Evolutionary conservation across 2,888 invertebrate genomes (phyloP), one percentile per base, ranked within the genome.

Genomic region (Nomada hirtipes): DNA sequence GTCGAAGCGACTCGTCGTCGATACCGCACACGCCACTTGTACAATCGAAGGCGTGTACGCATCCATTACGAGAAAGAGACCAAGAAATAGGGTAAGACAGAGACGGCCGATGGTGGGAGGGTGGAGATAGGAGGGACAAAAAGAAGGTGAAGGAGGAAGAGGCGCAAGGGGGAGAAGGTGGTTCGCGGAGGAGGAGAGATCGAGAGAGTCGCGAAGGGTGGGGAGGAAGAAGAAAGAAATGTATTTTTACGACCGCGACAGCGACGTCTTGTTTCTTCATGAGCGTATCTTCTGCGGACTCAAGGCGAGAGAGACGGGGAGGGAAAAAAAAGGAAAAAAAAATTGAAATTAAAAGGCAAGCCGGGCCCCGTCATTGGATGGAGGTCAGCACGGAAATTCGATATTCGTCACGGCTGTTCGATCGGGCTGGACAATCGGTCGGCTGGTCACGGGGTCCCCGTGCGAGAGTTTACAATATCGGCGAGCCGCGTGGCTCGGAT

Each of bases 161-260:
- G 64, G 53, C 55, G 63, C 63, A 76, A 76, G 72, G 59, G 52
- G 68, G 72, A 47, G 55, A 29, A 60, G 36, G 64, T 60, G 42
- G 26, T 52, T 10, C 20, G 20, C n/a, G 29, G 26, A 57, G 59
- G 15, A 4, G 57, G 23, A 65, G 60, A 50, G 55, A 50, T n/a
- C 7, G 23, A 36, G 23, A 53, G 61, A 68, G 52, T 44, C 23
- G 44, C 50, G 53, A 52, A 67, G 50, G 60, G 57, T 53, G 64
- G 67, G 59, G 29, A 69, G 53, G 57, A 63, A 83, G 85, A 79
- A 84, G 86, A 69, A 60, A 85, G 79, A 87, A 82, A 89, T 86
- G 85, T 89, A 89, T 89, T 89, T 89, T 89, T 89, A 89, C 82
- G 89, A 79, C 79, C 80, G 79, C 64, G 79, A 86, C 82, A 82